Percentiles rank a stretch among this genome's conserved stretches.
phyloP scores from a whole-genome alignment of 1,140 invertebrate species.

The Aphelinus atriplicis region DNA sequence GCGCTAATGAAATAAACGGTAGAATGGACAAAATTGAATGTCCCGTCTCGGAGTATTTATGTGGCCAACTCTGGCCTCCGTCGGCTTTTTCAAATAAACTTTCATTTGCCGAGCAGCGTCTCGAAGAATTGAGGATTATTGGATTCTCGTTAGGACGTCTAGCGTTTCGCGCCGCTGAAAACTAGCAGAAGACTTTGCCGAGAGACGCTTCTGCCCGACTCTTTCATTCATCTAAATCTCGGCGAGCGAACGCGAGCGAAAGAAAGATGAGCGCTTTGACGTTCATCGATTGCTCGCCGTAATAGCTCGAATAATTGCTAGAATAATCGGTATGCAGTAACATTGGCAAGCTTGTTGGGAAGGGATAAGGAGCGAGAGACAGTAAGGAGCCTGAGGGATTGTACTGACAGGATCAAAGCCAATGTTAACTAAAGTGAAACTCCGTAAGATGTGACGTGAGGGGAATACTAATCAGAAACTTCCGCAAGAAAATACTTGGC shows the following conservation, averaged over 20 bases:
- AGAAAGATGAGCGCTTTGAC: constrained; percentile 12
- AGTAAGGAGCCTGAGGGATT: not conserved
- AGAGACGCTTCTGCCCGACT: not conserved
- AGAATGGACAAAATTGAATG: not conserved
- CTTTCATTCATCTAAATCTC: constrained; percentile 17
- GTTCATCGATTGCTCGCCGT: constrained; percentile 32
- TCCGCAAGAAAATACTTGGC: not conserved
- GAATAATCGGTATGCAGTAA: constrained; percentile 51
- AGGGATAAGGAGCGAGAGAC: not conserved
- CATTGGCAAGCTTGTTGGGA: constrained; percentile 26
- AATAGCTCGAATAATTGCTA: constrained; percentile 53
- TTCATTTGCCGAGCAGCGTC: constrained; percentile 54
- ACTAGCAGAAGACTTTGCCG: constrained; percentile 43
- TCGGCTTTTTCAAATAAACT: constrained; percentile 55
- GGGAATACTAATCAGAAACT: not conserved
- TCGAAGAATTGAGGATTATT: constrained; percentile 58
- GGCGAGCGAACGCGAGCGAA: constrained; percentile 39
- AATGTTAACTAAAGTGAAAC: not conserved
- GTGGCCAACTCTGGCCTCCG: constrained; percentile 35
- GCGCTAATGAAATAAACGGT: constrained; percentile 6
- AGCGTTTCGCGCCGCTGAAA: constrained; percentile 44
- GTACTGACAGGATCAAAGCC: not conserved
- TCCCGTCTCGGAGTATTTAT: constrained; percentile 29
- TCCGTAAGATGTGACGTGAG: not conserved
- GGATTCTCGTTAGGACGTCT: constrained; percentile 57